Percentiles rank a stretch among this genome's conserved stretches.
Evolutionary conservation across 2,797 vertebrate species (phyloP).

Genomic region (Gila robusta): DNA sequence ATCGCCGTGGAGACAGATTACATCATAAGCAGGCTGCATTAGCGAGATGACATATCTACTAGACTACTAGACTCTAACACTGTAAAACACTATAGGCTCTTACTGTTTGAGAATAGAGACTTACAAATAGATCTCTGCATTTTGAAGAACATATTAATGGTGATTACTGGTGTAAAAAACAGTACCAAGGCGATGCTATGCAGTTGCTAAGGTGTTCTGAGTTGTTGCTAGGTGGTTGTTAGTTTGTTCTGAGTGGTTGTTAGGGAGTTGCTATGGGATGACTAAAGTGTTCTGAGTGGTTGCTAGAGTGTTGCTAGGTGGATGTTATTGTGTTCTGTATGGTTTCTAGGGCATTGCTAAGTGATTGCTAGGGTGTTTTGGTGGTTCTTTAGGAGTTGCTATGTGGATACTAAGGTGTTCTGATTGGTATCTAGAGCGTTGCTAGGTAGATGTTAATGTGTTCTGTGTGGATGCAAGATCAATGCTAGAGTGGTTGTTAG

Average conservation of each 20-base stretch:
- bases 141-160: background rate
- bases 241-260: background rate
- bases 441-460: background rate
- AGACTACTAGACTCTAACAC: background rate
- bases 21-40: conserved; percentile 36
- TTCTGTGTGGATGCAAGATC: background rate
- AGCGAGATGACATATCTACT: background rate
- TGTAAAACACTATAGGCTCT: background rate
- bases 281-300: too few species aligned
- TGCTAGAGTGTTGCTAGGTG: too few species aligned
- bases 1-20: conserved; percentile 48
- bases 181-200: background rate
- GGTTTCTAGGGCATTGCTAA: too few species aligned
- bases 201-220: too few species aligned
- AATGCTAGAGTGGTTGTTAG: background rate
- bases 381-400: background rate
- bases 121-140: background rate
- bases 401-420: background rate
- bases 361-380: background rate
- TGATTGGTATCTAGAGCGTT: background rate
- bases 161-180: background rate
- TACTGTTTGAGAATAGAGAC: background rate
- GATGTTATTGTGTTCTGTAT: too few species aligned
- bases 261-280: too few species aligned
- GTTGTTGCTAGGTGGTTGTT: background rate